Evolutionary conservation across 2,888 invertebrate genomes (phyloP).

Genomic region (Agrotis ipsilon): DNA sequence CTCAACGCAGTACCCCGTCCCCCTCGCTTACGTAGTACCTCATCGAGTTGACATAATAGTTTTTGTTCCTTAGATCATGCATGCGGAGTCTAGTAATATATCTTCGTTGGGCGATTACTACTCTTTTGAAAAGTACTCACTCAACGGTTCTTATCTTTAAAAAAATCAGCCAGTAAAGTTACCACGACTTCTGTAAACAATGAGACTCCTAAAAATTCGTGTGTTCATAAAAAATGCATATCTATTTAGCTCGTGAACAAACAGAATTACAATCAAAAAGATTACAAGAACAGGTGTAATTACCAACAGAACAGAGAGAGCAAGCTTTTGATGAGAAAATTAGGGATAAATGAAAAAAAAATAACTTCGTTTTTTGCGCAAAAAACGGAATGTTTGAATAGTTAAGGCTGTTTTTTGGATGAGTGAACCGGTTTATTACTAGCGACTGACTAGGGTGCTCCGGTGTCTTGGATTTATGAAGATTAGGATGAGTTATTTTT

Average conservation of each 20-base stretch:
- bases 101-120: too few species aligned
- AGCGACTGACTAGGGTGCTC: constrained; percentile 49
- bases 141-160: too few species aligned
- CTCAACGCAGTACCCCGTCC: too few species aligned
- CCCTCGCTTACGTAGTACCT: too few species aligned
- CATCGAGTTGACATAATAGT: too few species aligned
- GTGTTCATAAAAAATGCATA: constrained; percentile 20
- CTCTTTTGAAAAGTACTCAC: too few species aligned
- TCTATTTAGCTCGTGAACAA: constrained; percentile 34
- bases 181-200: constrained; percentile 9
- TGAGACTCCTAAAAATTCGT: constrained; percentile 1
- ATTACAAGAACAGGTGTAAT: constrained; percentile 25
- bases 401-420: constrained; percentile 59
- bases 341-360: constrained; percentile 35
- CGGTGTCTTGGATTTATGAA: constrained; percentile 18
- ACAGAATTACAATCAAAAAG: constrained; percentile 47
- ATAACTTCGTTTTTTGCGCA: constrained; percentile 17
- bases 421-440: constrained; percentile 68
- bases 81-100: too few species aligned
- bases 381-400: constrained; percentile 58
- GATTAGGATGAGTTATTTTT: constrained; percentile 3
- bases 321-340: constrained; percentile 47
- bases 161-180: too few species aligned
- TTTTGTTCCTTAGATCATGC: too few species aligned
- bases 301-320: not conserved